phyloP scores from a whole-genome alignment of 2,888 invertebrate species.

The Chrysomela aeneicollis region DNA sequence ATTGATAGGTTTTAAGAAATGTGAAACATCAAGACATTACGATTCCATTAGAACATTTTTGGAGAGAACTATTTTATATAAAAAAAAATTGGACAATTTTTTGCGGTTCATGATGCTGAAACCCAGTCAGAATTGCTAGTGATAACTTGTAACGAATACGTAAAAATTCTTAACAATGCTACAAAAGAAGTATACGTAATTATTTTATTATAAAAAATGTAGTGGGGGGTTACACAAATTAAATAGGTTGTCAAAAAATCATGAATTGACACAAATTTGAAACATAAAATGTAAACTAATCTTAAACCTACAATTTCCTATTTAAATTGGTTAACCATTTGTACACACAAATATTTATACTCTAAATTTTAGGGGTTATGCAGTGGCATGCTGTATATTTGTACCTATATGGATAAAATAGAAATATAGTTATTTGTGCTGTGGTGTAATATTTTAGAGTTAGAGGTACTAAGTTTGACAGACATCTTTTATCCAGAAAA shows the following conservation, averaged over 20 bases:
- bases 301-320: conserved; percentile 39
- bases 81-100: conserved; percentile 28
- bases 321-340: conserved; percentile 53
- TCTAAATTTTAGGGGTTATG: conserved; percentile 56
- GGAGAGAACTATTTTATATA: conserved; percentile 17
- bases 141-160: conserved; percentile 59
- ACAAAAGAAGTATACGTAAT: conserved; percentile 61
- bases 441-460: conserved; percentile 63
- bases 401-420: conserved; percentile 63
- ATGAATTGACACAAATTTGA: conserved; percentile 15
- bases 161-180: conserved; percentile 52
- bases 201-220: conserved; percentile 54
- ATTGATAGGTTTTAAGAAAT: conserved; percentile 38
- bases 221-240: conserved; percentile 51
- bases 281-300: conserved; percentile 4
- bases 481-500: conserved; percentile 45
- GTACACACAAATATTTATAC: conserved; percentile 52
- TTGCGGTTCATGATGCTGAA: conserved; percentile 46
- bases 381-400: conserved; percentile 62
- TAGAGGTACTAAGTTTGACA: conserved; percentile 57
- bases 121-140: conserved; percentile 50
- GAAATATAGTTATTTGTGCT: conserved; percentile 63
- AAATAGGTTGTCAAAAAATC: conserved; percentile 45
- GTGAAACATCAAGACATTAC: conserved; percentile 42
- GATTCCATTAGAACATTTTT: conserved; percentile 13